Evolutionary conservation across 2,888 invertebrate genomes (phyloP).

Genomic region (Lordiphosa andalusiaca): DNA sequence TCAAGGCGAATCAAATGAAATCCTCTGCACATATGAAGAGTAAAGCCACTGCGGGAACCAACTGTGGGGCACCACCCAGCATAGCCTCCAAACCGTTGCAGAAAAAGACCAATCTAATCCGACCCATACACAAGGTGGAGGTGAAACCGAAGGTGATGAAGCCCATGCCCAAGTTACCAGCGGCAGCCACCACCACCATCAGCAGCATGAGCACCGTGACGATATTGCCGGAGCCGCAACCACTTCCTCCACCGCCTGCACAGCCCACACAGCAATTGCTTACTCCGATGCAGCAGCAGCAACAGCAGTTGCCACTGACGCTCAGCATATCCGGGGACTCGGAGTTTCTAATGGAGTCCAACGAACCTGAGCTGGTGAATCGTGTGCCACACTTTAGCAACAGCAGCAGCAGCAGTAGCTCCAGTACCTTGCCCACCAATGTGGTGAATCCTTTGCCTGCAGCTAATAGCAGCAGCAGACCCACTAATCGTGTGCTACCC

Average conservation of each 20-base stretch:
- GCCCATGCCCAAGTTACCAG: conserved; percentile 35
- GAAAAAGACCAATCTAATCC: conserved; percentile 74
- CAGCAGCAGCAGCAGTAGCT: conserved; percentile 33
- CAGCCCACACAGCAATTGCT: conserved; percentile 19
- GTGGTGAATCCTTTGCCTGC: conserved; percentile 85
- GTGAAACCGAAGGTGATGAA: conserved; percentile 76
- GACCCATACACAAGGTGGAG: conserved; percentile 75
- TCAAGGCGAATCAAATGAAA: conserved; percentile 25
- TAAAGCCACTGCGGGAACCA: conserved; percentile 41
- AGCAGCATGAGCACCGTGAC: conserved; percentile 10
- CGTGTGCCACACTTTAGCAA: conserved; percentile 57
- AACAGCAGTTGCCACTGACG: conserved; percentile 42
- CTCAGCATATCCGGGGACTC: conserved; percentile 32
- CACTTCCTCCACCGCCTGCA: conserved; percentile 21
- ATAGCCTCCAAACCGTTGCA: conserved; percentile 61
- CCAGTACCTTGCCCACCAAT: conserved; percentile 84
- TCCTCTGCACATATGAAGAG: conserved; percentile 46
- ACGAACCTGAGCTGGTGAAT: conserved; percentile 34
- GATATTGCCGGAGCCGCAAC: background rate
- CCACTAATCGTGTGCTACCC: conserved; percentile 89
- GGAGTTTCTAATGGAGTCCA: conserved; percentile 12
- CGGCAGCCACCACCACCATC: conserved; percentile 25
- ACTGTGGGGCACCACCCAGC: conserved; percentile 62
- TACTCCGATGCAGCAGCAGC: conserved; percentile 29
- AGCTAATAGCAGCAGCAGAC: conserved; percentile 80